Conservation (phyloP, 2,888 invertebrate species). For the Thymelicus lineola region DNA sequence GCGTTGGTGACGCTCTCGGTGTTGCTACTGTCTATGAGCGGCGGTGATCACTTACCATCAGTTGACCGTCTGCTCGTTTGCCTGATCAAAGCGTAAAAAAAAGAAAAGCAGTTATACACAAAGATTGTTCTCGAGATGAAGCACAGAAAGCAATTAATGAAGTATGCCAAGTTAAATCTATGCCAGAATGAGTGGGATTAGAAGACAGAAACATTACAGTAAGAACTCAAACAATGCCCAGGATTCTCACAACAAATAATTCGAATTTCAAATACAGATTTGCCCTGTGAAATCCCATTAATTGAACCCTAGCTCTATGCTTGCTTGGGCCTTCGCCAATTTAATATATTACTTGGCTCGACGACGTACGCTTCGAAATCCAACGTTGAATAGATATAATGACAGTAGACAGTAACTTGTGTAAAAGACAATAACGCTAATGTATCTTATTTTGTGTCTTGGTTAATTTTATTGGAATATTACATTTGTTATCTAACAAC, state of each 20-base stretch:
- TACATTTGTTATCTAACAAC: too few relatives aligned
- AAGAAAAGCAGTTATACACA: neutral
- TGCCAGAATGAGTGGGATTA: conserved; percentile 1
- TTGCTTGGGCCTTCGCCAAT: conserved; percentile 75
- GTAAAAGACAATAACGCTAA: conserved; percentile 36
- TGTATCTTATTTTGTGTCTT: conserved; percentile 2
- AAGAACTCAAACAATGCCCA: conserved; percentile 31
- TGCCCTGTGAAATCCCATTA: conserved; percentile 69
- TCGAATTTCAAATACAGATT: conserved; percentile 50
- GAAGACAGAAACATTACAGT: conserved; percentile 6
- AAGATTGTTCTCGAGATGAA: neutral
- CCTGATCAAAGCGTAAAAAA: too few relatives aligned
- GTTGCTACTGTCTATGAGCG: too few relatives aligned
- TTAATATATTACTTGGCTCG: conserved; percentile 80
- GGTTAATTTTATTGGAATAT: neutral
- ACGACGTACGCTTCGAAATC: conserved; percentile 58
- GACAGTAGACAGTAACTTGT: conserved; percentile 44
- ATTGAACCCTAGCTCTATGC: conserved; percentile 70
- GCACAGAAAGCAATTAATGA: conserved; percentile 25
- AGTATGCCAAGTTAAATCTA: conserved; percentile 14
- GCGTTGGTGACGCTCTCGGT: too few relatives aligned
- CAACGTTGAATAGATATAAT: conserved; percentile 72
- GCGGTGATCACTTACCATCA: too few relatives aligned
- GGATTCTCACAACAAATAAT: conserved; percentile 37
- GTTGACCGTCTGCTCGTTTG: too few relatives aligned